These are phyloP conservation scores for Gymnodraco acuticeps DNA, from an alignment of 2,797 vertebrate species.

Conservation along the genomic window DNA sequence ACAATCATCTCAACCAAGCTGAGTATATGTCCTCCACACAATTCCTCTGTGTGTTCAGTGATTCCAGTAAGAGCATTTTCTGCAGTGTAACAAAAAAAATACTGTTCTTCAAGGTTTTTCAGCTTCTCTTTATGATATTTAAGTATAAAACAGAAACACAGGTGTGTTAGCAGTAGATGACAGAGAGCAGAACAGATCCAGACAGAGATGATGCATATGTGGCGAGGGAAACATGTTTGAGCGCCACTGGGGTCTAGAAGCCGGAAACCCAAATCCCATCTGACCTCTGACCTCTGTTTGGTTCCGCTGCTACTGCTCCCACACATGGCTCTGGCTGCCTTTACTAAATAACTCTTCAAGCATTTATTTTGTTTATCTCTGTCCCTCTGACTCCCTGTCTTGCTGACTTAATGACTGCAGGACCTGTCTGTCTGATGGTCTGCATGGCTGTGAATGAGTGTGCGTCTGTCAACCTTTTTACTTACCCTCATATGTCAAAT, in stretches of 20 bases:
- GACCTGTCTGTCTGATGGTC: conserved; percentile 11
- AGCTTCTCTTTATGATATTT: conserved; percentile 7
- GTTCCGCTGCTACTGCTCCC: conserved; percentile 77
- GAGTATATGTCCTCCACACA: not conserved
- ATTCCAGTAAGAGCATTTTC: conserved; percentile 4
- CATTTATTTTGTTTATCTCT: conserved; percentile 40
- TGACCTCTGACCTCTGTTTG: conserved; percentile 76
- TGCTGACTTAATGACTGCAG: not conserved
- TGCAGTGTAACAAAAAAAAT: conserved; percentile 1
- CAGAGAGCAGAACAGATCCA: conserved; percentile 43
- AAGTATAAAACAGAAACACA: conserved; percentile 36
- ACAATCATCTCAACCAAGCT: not conserved
- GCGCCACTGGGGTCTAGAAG: conserved; percentile 70
- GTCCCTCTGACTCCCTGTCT: conserved; percentile 20
- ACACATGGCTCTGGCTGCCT: conserved; percentile 67
- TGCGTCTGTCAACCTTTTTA: conserved; percentile 6
- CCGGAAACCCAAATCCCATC: conserved; percentile 82
- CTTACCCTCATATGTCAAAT: conserved; percentile 2
- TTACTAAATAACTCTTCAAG: conserved; percentile 50
- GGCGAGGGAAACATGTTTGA: conserved; percentile 68
- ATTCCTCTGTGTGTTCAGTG: not conserved
- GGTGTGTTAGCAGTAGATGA: conserved; percentile 48
- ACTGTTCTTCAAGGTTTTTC: conserved; percentile 7
- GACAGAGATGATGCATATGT: conserved; percentile 50
- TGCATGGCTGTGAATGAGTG: not conserved